Base-by-base conservation (phyloP, 2,888 invertebrate species). In the Trachelus troglodyta region DNA sequence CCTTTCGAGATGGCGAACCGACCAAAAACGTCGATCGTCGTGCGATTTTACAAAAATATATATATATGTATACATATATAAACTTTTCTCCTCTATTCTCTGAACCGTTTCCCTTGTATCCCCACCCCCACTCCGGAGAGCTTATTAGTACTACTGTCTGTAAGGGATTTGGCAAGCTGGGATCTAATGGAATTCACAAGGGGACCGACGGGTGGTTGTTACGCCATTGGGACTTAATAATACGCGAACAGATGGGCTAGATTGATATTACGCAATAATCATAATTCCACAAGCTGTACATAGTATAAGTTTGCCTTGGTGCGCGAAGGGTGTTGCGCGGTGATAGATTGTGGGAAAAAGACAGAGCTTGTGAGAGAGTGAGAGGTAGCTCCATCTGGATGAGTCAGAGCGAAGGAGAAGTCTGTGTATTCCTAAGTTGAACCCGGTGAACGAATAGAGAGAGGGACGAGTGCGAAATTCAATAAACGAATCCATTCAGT, bases 401-500 rank as follows among this genome's bases (percentile, higher is more conserved):
- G 56, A 23, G 75, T 75, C 76, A 74, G 75, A 76, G 75, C 68
- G 76, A 73, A 73, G 75, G 78, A 40, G 76, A 74, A 74, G 34
- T 74, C 73, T 71, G 34, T 23, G 9, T 56, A 56, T 56, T 56
- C 56, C 56, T 56, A 9, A 4, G 56, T 23, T 56, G 23, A 56
- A 23, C 56, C 23, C 6, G 23, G 23, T 3, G 56, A 23, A 56
- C 56, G 56, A 23, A 68, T 73, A 78, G 77, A 79, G 79, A 79
- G 68, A 74, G 82, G 71, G 82, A 78, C 79, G 83, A 82, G 85
- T 80, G 85, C 81, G 83, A 86, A 88, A 89, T 88, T 87, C 87
- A 88, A 89, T 89, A 89, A 89, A 87, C 85, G 87, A 87, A 85
- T 85, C 86, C 86, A 89, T 89, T 89, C 88, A 87, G 80, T 78